Evolutionary conservation across 2,113 vertebrate genomes (phyloP).

Genomic region (Tursiops truncatus): DNA sequence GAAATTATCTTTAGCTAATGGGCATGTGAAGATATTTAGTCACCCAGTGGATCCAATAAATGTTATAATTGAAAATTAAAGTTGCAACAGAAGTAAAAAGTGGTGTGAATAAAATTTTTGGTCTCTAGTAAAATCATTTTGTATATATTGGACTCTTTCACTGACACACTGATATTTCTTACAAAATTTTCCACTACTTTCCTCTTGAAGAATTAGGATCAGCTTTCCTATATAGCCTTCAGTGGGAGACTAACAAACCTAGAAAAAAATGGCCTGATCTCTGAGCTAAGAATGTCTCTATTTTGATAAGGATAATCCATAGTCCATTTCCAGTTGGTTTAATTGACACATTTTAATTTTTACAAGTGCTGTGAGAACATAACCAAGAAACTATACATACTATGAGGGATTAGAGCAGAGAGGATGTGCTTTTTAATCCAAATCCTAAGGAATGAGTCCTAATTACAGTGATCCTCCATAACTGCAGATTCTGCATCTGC

Average conservation of each 20-base stretch:
- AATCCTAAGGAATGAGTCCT: neutral
- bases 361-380: neutral
- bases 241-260: neutral
- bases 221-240: neutral
- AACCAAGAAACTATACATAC: neutral
- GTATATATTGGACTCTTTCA: slow-evolving; percentile 3
- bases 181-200: neutral
- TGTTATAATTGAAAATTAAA: slow-evolving; percentile 42
- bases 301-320: slow-evolving; percentile 16
- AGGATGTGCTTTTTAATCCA: neutral
- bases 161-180: slow-evolving; percentile 28
- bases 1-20: slow-evolving; percentile 44
- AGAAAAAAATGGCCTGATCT: neutral
- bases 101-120: slow-evolving; percentile 31
- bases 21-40: neutral
- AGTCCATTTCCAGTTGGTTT: neutral
- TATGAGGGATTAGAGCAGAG: neutral
- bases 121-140: slow-evolving; percentile 51
- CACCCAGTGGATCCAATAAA: neutral
- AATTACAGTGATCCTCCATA: neutral
- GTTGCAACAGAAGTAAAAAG: slow-evolving; percentile 17
- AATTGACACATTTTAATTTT: neutral
- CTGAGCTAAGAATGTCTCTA: neutral
- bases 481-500: neutral
- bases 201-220: neutral